A percentile compares a stretch with the other conserved stretches of the same genome.
phyloP scores from a whole-genome alignment of 2,888 invertebrate species.

The Pherbina coryleti region DNA sequence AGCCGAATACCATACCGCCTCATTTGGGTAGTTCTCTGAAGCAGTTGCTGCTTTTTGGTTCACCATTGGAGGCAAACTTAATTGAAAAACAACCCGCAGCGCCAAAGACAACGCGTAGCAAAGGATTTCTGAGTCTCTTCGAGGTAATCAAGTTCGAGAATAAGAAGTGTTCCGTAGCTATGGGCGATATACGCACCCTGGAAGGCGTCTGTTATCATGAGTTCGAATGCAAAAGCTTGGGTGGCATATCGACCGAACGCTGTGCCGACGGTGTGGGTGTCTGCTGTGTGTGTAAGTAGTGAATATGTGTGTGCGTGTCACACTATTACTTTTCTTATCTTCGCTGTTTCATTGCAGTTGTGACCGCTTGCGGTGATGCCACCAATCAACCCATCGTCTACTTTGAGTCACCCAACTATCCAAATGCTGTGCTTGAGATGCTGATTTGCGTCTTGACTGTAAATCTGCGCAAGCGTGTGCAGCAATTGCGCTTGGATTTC shows the following conservation, averaged over 20 bases:
- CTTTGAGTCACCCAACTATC: slow-evolving; percentile 81
- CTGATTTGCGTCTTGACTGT: slow-evolving; percentile 77
- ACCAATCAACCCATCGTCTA: slow-evolving; percentile 76
- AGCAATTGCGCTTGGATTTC: slow-evolving; percentile 80
- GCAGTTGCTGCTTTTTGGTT: slow-evolving; percentile 59
- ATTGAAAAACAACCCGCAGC: slow-evolving; percentile 54
- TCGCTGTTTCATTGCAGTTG: slow-evolving; percentile 71
- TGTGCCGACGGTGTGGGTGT: slow-evolving; percentile 82
- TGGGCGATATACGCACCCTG: slow-evolving; percentile 71
- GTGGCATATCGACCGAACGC: slow-evolving; percentile 75
- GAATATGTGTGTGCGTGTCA: not conserved
- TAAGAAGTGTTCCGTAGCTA: slow-evolving; percentile 71
- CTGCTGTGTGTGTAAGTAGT: slow-evolving; percentile 80
- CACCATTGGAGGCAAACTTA: slow-evolving; percentile 60
- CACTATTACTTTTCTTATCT: not conserved
- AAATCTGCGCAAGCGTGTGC: slow-evolving; percentile 73
- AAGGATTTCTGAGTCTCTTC: slow-evolving; percentile 77
- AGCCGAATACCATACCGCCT: slow-evolving; percentile 47
- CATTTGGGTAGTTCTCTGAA: slow-evolving; percentile 57
- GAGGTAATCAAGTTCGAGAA: slow-evolving; percentile 80
- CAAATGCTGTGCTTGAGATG: slow-evolving; percentile 73
- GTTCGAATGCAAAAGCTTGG: slow-evolving; percentile 75
- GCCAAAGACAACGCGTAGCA: slow-evolving; percentile 53
- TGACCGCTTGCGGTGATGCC: slow-evolving; percentile 76
- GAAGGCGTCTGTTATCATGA: slow-evolving; percentile 80